Base-by-base conservation (phyloP, 1,140 invertebrate species). In the Uloborus diversus region DNA sequence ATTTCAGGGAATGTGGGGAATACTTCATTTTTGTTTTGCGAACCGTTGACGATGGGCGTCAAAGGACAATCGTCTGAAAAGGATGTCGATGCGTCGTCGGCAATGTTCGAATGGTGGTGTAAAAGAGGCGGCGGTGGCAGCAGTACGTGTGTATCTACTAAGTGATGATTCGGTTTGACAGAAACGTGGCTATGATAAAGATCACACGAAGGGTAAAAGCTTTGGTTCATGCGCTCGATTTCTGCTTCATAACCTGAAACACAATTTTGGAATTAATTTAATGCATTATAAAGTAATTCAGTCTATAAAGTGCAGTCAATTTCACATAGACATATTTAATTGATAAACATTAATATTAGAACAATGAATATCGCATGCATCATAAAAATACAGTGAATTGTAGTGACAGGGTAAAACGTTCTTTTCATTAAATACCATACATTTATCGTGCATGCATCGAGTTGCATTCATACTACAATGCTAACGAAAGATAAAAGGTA, bases 201-300 rank as follows among this genome's bases (percentile, higher is more conserved):
- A 27, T 78, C 62, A 57, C 62, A 78, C 3, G 73, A 23, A 4
- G 73, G 62, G 49, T 78, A 78, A 30, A 78, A 65, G 28, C 62
- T 78, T 66, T 78, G 73, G 32, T 66, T 78, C 49, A 78, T 65
- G 25, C 73, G 25, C 27, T 78, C 73, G 28, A 78, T 65, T 56
- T 78, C 73, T 28, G 61, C 49, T 11, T 78, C 73, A 47, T 78
- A 78, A 78, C 73, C 73, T 78, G 17, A 30, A 61, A 71, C 7
- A 13, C n/a, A n/a, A n/a, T n/a, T n/a, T n/a, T n/a, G n/a, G n/a
- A n/a, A n/a, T n/a, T n/a, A n/a, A n/a, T n/a, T n/a, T n/a, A n/a
- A n/a, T n/a, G n/a, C n/a, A n/a, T n/a, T n/a, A n/a, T n/a, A n/a
- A n/a, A n/a, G n/a, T n/a, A n/a, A n/a, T n/a, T n/a, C n/a, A n/a